Evolutionary conservation across 2,888 invertebrate genomes (phyloP).

Genomic region (Stenoptilia bipunctidactyla): DNA sequence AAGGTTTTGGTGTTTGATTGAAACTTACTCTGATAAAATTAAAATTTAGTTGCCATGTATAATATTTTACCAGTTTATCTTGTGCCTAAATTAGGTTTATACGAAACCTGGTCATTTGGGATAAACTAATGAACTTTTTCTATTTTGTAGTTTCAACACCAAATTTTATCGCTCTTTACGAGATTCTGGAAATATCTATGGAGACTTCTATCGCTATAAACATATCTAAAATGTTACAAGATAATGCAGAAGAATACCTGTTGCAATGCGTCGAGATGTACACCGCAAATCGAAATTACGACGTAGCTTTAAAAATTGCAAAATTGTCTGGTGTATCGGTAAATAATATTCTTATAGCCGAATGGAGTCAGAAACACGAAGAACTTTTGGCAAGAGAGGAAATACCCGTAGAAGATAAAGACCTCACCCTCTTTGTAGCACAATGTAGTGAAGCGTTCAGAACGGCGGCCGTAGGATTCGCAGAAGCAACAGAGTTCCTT

Average conservation of each 20-base stretch:
- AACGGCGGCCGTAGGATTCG: constrained; percentile 71
- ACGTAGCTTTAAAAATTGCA: constrained; percentile 71
- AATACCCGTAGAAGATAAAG: constrained; percentile 39
- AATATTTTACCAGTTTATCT: too few species aligned
- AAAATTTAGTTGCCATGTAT: too few species aligned
- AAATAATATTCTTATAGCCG: constrained; percentile 64
- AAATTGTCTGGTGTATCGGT: constrained; percentile 55
- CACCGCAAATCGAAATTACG: constrained; percentile 58
- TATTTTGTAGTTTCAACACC: constrained; percentile 48
- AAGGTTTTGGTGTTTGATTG: too few species aligned
- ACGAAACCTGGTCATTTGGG: too few species aligned
- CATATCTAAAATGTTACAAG: constrained; percentile 54
- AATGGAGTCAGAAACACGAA: constrained; percentile 67
- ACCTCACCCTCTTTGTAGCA: constrained; percentile 64
- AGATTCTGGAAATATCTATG: constrained; percentile 71
- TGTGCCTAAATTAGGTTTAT: too few species aligned
- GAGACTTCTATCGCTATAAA: constrained; percentile 66
- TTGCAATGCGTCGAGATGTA: constrained; percentile 67
- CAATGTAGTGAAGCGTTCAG: constrained; percentile 74
- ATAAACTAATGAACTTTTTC: too few species aligned
- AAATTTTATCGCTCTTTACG: constrained; percentile 44
- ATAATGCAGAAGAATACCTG: constrained; percentile 55
- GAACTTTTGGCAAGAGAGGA: constrained; percentile 31
- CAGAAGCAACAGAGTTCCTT: constrained; percentile 75
- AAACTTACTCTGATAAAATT: too few species aligned